Percentiles rank a stretch among this genome's conserved stretches.
Evolutionary conservation across 2,888 invertebrate genomes (phyloP).

Genomic region (Cephus rjabovi): DNA sequence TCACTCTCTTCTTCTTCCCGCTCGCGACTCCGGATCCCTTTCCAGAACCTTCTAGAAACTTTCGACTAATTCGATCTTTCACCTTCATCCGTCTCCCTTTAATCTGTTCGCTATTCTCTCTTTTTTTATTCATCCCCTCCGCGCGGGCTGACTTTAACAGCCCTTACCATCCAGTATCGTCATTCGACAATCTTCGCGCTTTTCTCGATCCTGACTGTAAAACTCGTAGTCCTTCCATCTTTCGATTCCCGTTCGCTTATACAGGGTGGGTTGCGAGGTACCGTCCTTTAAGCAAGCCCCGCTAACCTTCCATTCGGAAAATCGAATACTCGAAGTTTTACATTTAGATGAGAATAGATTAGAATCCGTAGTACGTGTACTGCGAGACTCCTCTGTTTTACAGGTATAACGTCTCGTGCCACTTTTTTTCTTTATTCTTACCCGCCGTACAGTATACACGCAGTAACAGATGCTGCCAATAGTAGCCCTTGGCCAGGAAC

Average conservation of each 20-base stretch:
- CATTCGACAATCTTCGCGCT: neutral
- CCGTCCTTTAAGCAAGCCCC: neutral
- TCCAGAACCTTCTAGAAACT: neutral
- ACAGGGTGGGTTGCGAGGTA: neutral
- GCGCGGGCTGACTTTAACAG: neutral
- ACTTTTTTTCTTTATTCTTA: neutral
- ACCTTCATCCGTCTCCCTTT: neutral
- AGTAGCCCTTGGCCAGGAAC: neutral
- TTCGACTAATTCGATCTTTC: neutral
- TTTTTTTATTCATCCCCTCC: neutral
- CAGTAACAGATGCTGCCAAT: neutral
- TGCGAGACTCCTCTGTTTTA: neutral
- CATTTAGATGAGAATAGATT: neutral
- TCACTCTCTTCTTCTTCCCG: slow-evolving; percentile 16
- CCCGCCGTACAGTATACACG: neutral
- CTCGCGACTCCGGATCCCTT: neutral
- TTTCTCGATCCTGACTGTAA: neutral
- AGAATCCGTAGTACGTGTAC: neutral
- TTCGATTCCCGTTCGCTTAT: neutral
- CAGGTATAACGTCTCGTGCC: neutral
- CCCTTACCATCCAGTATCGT: neutral
- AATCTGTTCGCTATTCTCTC: neutral
- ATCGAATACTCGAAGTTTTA: neutral
- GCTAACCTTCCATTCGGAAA: neutral
- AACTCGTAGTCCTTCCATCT: neutral